phyloP scores from a whole-genome alignment of 2,113 vertebrate species.

The Dromiciops gliroides region DNA sequence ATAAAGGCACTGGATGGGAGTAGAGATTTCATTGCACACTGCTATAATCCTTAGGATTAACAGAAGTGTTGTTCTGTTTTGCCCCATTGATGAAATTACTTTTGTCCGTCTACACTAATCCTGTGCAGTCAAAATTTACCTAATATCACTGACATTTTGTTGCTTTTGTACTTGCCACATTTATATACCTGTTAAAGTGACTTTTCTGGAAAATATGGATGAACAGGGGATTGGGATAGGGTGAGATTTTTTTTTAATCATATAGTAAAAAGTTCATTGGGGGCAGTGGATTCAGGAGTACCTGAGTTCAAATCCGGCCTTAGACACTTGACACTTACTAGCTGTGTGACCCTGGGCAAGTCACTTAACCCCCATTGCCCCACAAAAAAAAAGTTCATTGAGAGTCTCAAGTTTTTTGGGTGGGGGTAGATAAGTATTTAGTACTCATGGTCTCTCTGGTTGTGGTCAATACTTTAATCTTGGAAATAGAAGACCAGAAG shows the following conservation, averaged over 20 bases:
- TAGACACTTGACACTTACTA: no score
- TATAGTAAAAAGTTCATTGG: constrained; percentile 19
- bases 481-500: neutral
- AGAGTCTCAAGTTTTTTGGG: constrained; percentile 18
- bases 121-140: neutral
- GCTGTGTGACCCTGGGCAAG: no score
- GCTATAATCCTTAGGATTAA: neutral
- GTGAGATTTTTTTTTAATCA: neutral
- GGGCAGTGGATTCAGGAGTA: no score
- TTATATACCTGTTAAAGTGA: neutral
- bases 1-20: neutral
- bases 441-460: neutral
- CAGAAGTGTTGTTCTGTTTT: neutral
- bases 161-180: neutral
- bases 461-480: neutral
- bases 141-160: neutral
- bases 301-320: no score
- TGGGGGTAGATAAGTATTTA: neutral
- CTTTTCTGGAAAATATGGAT: neutral
- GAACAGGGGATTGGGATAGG: neutral
- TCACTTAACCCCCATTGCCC: no score
- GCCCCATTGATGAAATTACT: neutral
- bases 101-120: neutral
- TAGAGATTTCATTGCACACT: neutral
- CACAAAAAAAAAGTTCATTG: constrained; percentile 33